Base-by-base conservation (phyloP, 2,888 invertebrate genomes). In the Hydriomena furcata region DNA sequence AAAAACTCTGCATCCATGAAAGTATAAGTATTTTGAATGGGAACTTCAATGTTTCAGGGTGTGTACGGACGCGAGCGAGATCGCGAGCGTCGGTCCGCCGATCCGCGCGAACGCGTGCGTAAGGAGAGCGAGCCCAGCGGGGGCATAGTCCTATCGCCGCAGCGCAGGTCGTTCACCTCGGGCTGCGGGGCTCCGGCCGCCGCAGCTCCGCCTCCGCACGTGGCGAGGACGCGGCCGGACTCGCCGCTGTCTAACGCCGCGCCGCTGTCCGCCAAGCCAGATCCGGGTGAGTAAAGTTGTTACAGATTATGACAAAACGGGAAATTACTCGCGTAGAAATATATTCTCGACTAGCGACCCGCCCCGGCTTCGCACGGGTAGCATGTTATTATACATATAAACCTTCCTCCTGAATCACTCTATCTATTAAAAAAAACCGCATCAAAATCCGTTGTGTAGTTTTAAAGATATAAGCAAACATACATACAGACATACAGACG, bases 91-190 rank as follows among this genome's bases (percentile, higher is more conserved):
- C 92, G 94, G 7, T 91, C 93, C 6, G 89, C 86, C 28, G 95
- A 95, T 77, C 94, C 94, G 2, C 92, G 94, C 55, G 96, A 96
- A 76, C 93, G 96, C 37, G 91, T 96, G 40, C 94, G 95, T 60
- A 96, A 96, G 79, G 95, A 96, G 81, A 94, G 94, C 76, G 95
- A 95, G 79, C 71, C 82, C 21, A 77, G 74, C 60, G 79, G 79
- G 50, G 95, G 95, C 40, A 95, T 97, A 64, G 94, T 97, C 62
- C 88, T 97, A 67, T 95, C 96, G 62, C 97, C 97, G 41, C 97
- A 97, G 81, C 92, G 97, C 7, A 92, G 96, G 60, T 96, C 95
- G 68, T 97, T 97, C 88, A 96, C 95, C 67, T 95, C 95, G 7
- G 97, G 97, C 47, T 97, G 97, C 84, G 96, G 95, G 63, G 96